phyloP scores from a whole-genome alignment of 2,113 vertebrate genomes.

The Nycticorax nycticorax region DNA sequence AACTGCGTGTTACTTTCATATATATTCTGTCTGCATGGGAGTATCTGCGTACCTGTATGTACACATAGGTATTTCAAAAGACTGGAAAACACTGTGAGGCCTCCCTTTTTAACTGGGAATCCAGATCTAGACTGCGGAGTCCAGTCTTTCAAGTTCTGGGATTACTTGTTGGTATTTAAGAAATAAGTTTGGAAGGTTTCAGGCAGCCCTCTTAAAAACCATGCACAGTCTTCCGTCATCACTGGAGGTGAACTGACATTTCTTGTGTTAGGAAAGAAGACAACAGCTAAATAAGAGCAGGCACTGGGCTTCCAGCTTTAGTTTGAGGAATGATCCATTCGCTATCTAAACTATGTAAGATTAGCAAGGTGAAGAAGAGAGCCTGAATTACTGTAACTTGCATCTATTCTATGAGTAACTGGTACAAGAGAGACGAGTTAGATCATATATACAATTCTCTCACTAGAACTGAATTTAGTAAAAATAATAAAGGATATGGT shows the following conservation, averaged over 20 bases:
- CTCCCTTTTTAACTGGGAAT: neutral
- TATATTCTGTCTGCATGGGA: neutral
- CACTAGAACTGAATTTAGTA: neutral
- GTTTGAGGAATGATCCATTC: neutral
- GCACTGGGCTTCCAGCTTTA: neutral
- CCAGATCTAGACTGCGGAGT: neutral
- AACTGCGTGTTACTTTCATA: neutral
- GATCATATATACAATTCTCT: neutral
- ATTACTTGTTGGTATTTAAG: neutral
- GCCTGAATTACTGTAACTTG: neutral
- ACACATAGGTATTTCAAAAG: neutral
- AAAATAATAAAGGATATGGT: neutral
- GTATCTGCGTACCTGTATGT: accelerated
- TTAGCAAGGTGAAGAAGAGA: neutral
- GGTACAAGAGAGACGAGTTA: neutral
- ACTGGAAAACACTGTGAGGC: neutral
- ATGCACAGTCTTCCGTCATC: neutral
- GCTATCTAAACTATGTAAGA: neutral
- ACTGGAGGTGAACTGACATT: neutral
- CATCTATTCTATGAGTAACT: neutral
- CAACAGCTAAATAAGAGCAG: neutral
- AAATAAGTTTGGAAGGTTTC: neutral
- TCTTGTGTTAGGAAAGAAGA: neutral
- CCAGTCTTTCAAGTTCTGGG: neutral
- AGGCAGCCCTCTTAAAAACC: neutral